phyloP scores from a whole-genome alignment of 2,113 vertebrate species.

The Ranitomeya imitator region DNA sequence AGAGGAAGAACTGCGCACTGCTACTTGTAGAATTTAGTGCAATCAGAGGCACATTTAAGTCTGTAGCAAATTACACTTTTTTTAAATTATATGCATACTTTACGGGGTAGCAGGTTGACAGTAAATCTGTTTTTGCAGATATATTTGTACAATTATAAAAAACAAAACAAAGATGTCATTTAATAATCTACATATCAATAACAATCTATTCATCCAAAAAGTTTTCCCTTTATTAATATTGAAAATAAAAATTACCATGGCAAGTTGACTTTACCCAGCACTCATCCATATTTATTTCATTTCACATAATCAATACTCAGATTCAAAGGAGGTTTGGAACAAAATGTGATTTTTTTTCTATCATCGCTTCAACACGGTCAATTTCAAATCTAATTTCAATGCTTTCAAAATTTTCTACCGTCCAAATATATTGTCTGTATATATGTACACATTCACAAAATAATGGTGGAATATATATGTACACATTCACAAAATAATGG shows the following conservation, averaged over 20 bases:
- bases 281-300: slow-evolving; percentile 33
- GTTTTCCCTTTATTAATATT: slow-evolving; percentile 21
- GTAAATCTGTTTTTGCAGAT: too few relatives aligned
- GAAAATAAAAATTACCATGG: slow-evolving; percentile 43
- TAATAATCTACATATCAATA: background rate
- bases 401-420: slow-evolving; percentile 34
- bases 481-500: slow-evolving; percentile 38
- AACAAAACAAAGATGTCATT: background rate
- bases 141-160: too few relatives aligned
- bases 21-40: too few relatives aligned
- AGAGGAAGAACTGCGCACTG: too few relatives aligned
- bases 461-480: slow-evolving; percentile 13
- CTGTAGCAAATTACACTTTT: too few relatives aligned
- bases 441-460: slow-evolving; percentile 40
- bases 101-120: too few relatives aligned
- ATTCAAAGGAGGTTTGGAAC: slow-evolving; percentile 24
- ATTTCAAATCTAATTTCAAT: slow-evolving; percentile 16
- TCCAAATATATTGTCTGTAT: slow-evolving; percentile 26
- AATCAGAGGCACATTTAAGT: too few relatives aligned
- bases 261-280: slow-evolving; percentile 42
- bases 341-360: slow-evolving; percentile 8
- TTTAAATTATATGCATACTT: too few relatives aligned
- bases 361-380: background rate
- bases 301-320: slow-evolving; percentile 41
- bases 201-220: slow-evolving; percentile 6